Percentiles rank a stretch among this genome's conserved stretches.
These are phyloP conservation scores for Merops nubicus DNA, from an alignment of 2,113 vertebrate genomes.

Conservation along the genomic window DNA sequence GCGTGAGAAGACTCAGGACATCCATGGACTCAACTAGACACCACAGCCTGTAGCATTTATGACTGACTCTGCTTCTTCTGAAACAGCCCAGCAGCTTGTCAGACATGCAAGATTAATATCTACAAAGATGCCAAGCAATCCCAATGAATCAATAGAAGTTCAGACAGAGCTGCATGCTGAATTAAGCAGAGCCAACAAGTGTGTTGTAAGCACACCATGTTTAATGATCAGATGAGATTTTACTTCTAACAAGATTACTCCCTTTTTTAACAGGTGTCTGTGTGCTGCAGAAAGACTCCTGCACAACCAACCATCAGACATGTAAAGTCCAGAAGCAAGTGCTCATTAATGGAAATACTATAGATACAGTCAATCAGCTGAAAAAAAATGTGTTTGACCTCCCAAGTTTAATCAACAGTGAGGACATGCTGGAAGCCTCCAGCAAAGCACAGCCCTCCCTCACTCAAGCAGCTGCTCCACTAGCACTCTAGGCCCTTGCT, in stretches of 20 bases:
- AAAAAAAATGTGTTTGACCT: neutral
- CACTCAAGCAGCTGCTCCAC: neutral
- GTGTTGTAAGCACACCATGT: neutral
- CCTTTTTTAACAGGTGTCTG: neutral
- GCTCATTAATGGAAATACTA: neutral
- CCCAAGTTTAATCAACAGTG: neutral
- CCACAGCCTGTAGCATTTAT: neutral
- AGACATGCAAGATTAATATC: neutral
- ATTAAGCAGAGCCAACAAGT: constrained; percentile 27
- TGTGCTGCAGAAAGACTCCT: neutral
- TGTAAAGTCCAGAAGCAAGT: neutral
- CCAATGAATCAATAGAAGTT: neutral
- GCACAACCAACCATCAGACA: neutral
- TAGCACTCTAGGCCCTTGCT: rapidly evolving
- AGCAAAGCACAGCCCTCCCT: neutral
- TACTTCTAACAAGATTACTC: neutral
- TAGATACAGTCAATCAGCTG: neutral
- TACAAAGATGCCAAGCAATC: neutral
- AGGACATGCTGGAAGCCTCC: neutral
- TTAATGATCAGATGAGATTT: constrained; percentile 19
- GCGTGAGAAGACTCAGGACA: neutral
- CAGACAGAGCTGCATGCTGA: constrained; percentile 10
- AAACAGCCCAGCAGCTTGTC: neutral
- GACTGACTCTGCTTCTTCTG: neutral
- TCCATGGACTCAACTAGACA: neutral